Percentiles rank a stretch among this genome's conserved stretches.
Evolutionary conservation across 2,888 invertebrate genomes (phyloP).

Genomic region (Neoitamus cyanurus): DNA sequence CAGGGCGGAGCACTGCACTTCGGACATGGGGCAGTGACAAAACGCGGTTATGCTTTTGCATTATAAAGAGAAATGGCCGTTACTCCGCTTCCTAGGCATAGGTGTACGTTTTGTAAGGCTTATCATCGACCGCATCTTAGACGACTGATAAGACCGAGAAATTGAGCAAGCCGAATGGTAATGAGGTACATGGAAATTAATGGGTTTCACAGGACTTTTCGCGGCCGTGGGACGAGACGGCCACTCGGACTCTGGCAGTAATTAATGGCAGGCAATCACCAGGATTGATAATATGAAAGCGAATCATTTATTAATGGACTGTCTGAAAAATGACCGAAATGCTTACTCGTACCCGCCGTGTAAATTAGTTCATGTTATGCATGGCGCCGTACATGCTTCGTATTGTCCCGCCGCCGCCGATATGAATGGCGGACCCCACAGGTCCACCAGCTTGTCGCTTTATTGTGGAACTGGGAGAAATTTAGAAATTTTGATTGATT

Average conservation of each 20-base stretch:
- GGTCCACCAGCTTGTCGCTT: neutral
- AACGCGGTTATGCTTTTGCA: neutral
- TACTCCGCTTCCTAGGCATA: neutral
- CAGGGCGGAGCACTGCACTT: neutral
- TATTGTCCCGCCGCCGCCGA: neutral
- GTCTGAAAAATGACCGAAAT: neutral
- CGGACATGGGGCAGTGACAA: neutral
- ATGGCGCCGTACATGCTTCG: neutral
- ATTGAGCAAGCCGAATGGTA: conserved; percentile 2
- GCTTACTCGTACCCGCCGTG: neutral
- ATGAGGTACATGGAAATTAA: neutral
- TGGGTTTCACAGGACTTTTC: neutral
- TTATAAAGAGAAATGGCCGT: neutral
- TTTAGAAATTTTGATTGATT: neutral
- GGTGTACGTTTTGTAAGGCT: neutral
- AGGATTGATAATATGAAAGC: neutral
- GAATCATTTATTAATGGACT: neutral
- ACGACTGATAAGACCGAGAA: neutral
- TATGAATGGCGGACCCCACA: conserved; percentile 3
- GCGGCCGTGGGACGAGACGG: neutral
- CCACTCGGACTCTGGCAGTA: neutral
- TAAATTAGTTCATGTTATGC: neutral
- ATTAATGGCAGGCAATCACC: conserved; percentile 19
- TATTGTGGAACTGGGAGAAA: neutral
- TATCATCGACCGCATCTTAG: neutral